Evolutionary conservation across 2,797 vertebrate genomes (phyloP), one percentile per base, ranked within the genome.

Genomic region (Tamandua tetradactyla): DNA sequence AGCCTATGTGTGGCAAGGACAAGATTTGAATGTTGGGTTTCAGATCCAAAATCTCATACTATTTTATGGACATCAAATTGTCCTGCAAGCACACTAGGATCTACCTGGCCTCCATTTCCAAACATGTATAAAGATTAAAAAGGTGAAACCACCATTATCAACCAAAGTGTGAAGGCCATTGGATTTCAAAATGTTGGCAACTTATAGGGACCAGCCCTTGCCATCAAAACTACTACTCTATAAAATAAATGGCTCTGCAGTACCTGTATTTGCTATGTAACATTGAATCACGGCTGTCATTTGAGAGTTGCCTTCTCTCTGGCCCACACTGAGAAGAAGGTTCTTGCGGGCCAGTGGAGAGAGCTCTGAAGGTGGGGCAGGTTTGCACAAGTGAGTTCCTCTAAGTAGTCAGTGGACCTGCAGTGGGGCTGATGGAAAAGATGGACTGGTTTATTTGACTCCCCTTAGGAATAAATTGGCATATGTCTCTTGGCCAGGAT

Each of bases 401-500:
- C 17, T 37, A 74, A 32, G 25, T 1, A 42, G 12, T 32, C 25
- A 76, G 71, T 42, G 23, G 18, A 52, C 32, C 13, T 35, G 25
- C 49, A 3, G 1, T n/a, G 0, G 59, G 12, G 37, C 13, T 32
- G 20, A 20, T 42, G 35, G 37, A 40, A 44, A 37, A 91, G 22
- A 23, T 17, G n/a, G 6, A 52, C 2, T 52, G 37, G 14, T 69
- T 57, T 44, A 25, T 71, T 87, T 93, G 4, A 61, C 32, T 75
- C 88, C 13, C 35, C 3, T 62, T 57, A 68, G 35, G 14, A 79
- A 75, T 18, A 89, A 87, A 66, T 15, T 27, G 55, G 47, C 17
- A 82, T 3, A 32, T 1, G 2, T 3, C 14, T 1, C 32, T 25
- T 15, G 2, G 10, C 25, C 17, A 49, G 55, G 20, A 49, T 0